Percentiles rank a stretch among this genome's conserved stretches.
These are phyloP conservation scores for Embidobia sp. DNA, from an alignment of 2,888 invertebrate species.

Conservation along the genomic window DNA sequence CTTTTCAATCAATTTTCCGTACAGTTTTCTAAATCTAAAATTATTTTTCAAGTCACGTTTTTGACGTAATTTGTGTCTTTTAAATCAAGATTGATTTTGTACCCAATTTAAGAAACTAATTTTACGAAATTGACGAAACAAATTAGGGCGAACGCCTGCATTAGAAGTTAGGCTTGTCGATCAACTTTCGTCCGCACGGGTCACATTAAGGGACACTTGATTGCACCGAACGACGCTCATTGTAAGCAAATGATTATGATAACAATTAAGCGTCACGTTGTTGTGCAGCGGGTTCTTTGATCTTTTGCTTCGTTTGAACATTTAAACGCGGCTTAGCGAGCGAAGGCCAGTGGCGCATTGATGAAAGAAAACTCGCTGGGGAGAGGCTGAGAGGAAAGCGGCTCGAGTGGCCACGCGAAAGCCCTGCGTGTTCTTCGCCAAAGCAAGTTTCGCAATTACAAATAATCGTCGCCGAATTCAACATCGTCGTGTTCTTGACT, in stretches of 20 bases:
- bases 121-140: no score
- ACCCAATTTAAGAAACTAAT: no score
- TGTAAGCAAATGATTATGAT: constrained; percentile 46
- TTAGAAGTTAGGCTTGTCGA: no score
- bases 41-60: no score
- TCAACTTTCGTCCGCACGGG: no score
- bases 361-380: constrained; percentile 38
- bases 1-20: no score
- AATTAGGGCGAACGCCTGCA: no score
- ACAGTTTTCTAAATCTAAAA: no score
- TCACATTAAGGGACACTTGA: constrained; percentile 27
- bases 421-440: constrained; percentile 67
- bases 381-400: constrained; percentile 67
- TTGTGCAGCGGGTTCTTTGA: constrained; percentile 71
- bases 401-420: constrained; percentile 74
- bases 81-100: no score
- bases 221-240: constrained; percentile 21
- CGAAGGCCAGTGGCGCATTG: constrained; percentile 53
- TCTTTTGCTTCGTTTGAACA: constrained; percentile 79
- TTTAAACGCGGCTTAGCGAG: constrained; percentile 74
- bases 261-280: constrained; percentile 54
- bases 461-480: constrained; percentile 66
- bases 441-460: constrained; percentile 72
- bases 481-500: constrained; percentile 41
- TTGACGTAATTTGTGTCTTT: no score